These are phyloP conservation scores for Ectropis grisescens DNA, from an alignment of 1,140 invertebrate species.

Conservation along the genomic window DNA sequence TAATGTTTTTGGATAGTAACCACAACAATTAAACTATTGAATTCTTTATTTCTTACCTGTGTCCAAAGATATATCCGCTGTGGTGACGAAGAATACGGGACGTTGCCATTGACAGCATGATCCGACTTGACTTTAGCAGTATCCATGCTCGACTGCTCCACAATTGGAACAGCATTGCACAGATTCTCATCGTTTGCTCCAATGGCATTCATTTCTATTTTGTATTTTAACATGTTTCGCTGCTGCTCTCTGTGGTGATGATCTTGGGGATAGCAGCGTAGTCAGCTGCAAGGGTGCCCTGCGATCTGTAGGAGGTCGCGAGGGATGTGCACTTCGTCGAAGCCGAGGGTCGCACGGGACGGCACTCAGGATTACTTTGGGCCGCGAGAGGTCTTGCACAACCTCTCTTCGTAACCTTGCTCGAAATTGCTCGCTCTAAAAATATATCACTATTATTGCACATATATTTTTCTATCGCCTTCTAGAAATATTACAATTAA, in stretches of 20 bases:
- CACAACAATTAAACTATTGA: too few species aligned
- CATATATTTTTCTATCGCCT: too few species aligned
- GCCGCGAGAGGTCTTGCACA: conserved; percentile 38
- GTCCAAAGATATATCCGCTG: conserved; percentile 71
- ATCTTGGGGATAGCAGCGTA: conserved; percentile 61
- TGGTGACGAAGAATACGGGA: conserved; percentile 62
- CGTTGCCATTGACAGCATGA: conserved; percentile 52
- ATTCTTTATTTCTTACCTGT: conserved; percentile 28
- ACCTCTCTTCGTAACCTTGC: conserved; percentile 48
- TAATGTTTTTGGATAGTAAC: too few species aligned
- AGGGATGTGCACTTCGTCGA: conserved; percentile 71
- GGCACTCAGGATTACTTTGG: conserved; percentile 63
- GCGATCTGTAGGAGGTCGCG: conserved; percentile 73
- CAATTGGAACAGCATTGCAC: conserved; percentile 70
- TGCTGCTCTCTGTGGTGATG: conserved; percentile 51
- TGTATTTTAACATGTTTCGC: conserved; percentile 65
- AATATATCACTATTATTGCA: too few species aligned
- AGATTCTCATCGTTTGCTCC: conserved; percentile 71
- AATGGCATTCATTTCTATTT: conserved; percentile 75
- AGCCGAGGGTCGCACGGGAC: conserved; percentile 50
- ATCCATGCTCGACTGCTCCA: conserved; percentile 69
- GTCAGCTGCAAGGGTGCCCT: conserved; percentile 69
- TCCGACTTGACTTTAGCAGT: conserved; percentile 52
- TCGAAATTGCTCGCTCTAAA: conserved; percentile 37
- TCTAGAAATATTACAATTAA: too few species aligned